Percentiles rank a stretch among this genome's conserved stretches.
phyloP scores from a whole-genome alignment of 2,888 invertebrate genomes.

The Atrina japonica region DNA sequence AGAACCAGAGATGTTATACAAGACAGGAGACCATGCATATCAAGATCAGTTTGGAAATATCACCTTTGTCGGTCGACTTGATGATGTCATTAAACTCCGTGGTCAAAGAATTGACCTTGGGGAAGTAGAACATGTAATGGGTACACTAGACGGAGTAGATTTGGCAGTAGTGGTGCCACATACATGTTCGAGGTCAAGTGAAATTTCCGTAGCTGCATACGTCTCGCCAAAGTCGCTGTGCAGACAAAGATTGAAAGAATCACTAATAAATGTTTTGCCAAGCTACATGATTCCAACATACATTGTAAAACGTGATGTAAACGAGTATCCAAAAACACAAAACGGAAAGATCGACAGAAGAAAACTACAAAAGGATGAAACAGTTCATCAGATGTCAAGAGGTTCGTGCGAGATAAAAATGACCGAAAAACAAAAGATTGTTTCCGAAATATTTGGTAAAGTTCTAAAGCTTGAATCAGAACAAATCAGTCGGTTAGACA shows the following conservation, averaged over 20 bases:
- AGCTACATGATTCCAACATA: slow-evolving; percentile 67
- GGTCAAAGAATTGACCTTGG: slow-evolving; percentile 92
- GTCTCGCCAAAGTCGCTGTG: slow-evolving; percentile 62
- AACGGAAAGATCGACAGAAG: slow-evolving; percentile 65
- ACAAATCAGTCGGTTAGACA: slow-evolving; percentile 50
- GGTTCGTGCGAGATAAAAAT: slow-evolving; percentile 52
- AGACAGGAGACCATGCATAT: slow-evolving; percentile 92
- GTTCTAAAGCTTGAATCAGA: slow-evolving; percentile 61
- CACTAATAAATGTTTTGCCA: slow-evolving; percentile 59
- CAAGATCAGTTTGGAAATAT: slow-evolving; percentile 86
- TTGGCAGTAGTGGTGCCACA: slow-evolving; percentile 63
- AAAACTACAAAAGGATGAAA: slow-evolving; percentile 56
- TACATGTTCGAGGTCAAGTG: slow-evolving; percentile 46
- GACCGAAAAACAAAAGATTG: slow-evolving; percentile 55
- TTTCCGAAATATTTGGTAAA: slow-evolving; percentile 57
- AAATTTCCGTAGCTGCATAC: slow-evolving; percentile 59
- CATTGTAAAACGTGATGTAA: slow-evolving; percentile 57
- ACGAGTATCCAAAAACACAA: slow-evolving; percentile 58
- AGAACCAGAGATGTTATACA: slow-evolving; percentile 84
- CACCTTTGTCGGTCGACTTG: slow-evolving; percentile 87
- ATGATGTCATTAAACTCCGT: slow-evolving; percentile 85
- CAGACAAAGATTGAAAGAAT: slow-evolving; percentile 58
- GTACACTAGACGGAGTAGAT: slow-evolving; percentile 62
- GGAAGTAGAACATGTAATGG: slow-evolving; percentile 86
- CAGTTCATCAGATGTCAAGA: slow-evolving; percentile 46